Base-by-base conservation (phyloP, 1,140 invertebrate genomes). In the Bombus picipes region DNA sequence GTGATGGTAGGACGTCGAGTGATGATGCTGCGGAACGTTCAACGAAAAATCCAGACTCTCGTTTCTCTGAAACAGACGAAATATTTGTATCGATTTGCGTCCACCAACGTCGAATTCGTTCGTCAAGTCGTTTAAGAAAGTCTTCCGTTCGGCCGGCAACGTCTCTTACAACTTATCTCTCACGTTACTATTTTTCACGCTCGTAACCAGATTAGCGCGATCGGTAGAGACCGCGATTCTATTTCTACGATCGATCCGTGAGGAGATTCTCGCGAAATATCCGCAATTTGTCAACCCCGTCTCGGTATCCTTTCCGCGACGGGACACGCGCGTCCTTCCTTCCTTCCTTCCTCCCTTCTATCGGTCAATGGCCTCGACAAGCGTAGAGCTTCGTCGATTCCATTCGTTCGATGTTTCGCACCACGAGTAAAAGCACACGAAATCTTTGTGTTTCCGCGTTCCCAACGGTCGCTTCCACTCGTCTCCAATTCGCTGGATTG, bases 1-100 rank as follows among this genome's bases (percentile, higher is more conserved):
- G 92, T 95, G 95, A 83, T 95, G 95, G 90, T 96, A 96, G 88
- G 96, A 96, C 81, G 92, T 89, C 81, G 95, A 95, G 88, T 97
- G 96, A 92, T 96, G 96, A 73, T 81, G 70, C 32, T 77, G 96
- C 87, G 97, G 96, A 92, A 97, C 96, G 94, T 96, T 97, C 92
- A 97, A 95, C 88, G 97, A 96, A 92, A 97, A 95, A 90, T 97
- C 97, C 92, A 97, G 95, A 94, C 97, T 97, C 96, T 97, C 97
- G 94, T 96, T 96, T 95, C 97, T 96, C 97, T 97, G 96, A 71
- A 97, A 97, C 94, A 95, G 95, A 94, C 93, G 92, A 92, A 93
- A 91, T 22, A 53, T 53, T 53, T 53, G 47, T 53, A 22, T 53
- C 25, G 15, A 18, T 32, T 25, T 25, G n/a, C 34, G 13, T 65